A percentile compares a stretch with the other conserved stretches of the same genome.
These are phyloP conservation scores for Stichopus horrens DNA, from an alignment of 53 echinoderm and acorn worm species.

Conservation along the genomic window DNA sequence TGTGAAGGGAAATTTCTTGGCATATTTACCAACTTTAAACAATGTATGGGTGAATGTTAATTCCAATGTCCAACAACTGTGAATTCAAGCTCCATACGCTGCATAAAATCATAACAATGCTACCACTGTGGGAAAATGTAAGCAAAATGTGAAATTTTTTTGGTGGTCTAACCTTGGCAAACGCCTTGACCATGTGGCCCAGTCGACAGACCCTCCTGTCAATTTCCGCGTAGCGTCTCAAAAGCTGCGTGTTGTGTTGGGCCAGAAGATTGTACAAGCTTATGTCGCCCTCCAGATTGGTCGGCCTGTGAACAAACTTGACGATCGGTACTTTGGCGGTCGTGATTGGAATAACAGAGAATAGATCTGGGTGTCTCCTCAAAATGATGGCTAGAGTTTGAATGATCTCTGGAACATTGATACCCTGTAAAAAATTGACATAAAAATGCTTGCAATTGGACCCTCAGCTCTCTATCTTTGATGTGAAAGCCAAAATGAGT, in stretches of 20 bases:
- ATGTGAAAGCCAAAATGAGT: too few species aligned
- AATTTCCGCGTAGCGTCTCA: slow-evolving; percentile 68
- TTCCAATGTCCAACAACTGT: background rate
- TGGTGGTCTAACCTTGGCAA: slow-evolving; percentile 79
- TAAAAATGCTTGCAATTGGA: too few species aligned
- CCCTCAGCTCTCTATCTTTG: too few species aligned
- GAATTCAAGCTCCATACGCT: background rate
- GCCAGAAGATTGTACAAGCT: slow-evolving; percentile 95
- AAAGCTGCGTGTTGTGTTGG: slow-evolving; percentile 82
- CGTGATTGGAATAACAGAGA: slow-evolving; percentile 72
- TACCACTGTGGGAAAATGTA: background rate
- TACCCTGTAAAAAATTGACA: slow-evolving; percentile 37
- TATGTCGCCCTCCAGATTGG: slow-evolving; percentile 84
- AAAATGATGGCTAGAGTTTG: slow-evolving; percentile 73
- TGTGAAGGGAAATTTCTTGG: background rate
- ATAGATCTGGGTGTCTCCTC: slow-evolving; percentile 66
- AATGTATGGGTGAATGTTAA: too few species aligned
- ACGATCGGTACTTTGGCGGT: slow-evolving; percentile 92
- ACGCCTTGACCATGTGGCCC: slow-evolving; percentile 77
- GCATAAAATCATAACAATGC: background rate
- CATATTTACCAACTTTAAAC: background rate
- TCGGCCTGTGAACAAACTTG: slow-evolving; percentile 77
- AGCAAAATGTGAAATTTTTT: background rate
- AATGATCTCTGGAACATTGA: slow-evolving; percentile 69
- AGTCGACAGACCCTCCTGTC: slow-evolving; percentile 72